Evolutionary conservation across 2,113 vertebrate genomes (phyloP), one percentile per base, ranked within the genome.

Genomic region (Melospiza georgiana): DNA sequence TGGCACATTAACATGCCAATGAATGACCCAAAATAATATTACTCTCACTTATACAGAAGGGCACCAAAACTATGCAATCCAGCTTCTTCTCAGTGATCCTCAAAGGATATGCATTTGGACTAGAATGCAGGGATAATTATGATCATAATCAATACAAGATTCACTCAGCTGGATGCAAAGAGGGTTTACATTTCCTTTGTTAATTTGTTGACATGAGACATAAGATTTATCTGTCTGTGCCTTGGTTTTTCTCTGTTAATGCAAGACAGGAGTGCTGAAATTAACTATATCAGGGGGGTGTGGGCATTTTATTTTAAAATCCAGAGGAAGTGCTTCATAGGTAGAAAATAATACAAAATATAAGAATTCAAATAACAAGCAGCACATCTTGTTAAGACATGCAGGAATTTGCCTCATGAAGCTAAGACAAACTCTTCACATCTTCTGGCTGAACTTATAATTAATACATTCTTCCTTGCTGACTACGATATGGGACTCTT

Each of bases 281-380:
- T 68, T 59, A 78, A 55, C 61, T 63, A 0, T 27, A 84, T 37
- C 6, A 3, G 11, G 30, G 31, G 5, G 5, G 10, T 48, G 28
- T 18, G 52, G 12, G 52, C 21, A 51, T 89, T 86, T 75, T 67
- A 57, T 73, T 75, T 86, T 63, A 62, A 88, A 93, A 93, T 49
- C 49, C 43, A 82, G 25, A 61, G 18, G 35, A 96, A 69, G 23
- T 57, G 10, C 49, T 85, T 85, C 62, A 68, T 22, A 73, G 23
- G 18, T 80, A 84, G n/a, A 87, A 91, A 91, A 79, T 44, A 75
- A 85, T 35, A 76, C 7, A 93, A 93, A 90, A 91, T 37, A 28
- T 5, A 86, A 46, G 20, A 65, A 91, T 49, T 58, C 37, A 75
- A 93, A 68, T 21, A 79, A 79, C 21, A 82, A 87, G 63, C 46